A percentile compares a stretch with the other conserved stretches of the same genome.
Conservation (phyloP, 2,888 invertebrate species). For the Neoitamus cyanurus region DNA sequence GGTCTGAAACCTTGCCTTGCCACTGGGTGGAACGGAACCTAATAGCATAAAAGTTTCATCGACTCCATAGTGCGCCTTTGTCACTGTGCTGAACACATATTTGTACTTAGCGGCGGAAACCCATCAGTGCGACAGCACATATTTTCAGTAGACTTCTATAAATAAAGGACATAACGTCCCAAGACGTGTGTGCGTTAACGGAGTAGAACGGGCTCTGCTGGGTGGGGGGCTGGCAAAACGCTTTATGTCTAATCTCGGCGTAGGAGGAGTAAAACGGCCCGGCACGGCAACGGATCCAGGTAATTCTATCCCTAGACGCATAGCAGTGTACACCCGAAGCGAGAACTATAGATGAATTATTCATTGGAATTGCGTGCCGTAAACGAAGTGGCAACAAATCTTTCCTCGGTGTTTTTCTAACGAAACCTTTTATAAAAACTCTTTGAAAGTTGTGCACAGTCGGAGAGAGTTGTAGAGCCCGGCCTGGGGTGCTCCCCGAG, state of each 20-base stretch:
- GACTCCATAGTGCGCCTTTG: neutral
- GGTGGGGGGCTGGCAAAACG: neutral
- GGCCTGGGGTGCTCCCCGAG: neutral
- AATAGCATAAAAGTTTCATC: conserved; percentile 5
- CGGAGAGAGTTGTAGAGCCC: neutral
- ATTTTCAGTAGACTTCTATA: neutral
- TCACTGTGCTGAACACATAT: neutral
- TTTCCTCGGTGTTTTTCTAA: conserved; percentile 21
- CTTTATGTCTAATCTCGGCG: conserved; percentile 26
- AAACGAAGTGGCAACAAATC: conserved; percentile 43
- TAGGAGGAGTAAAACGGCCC: neutral
- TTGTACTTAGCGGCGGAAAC: neutral
- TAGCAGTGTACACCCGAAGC: conserved; percentile 11
- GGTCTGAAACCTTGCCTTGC: neutral
- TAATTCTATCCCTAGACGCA: conserved; percentile 31
- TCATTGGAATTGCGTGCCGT: conserved; percentile 42
- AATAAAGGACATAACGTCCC: conserved; percentile 16
- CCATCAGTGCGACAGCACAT: conserved; percentile 9
- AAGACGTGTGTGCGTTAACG: neutral
- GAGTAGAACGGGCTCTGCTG: neutral
- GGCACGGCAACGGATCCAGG: neutral
- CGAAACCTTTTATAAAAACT: conserved; percentile 31
- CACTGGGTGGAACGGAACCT: neutral
- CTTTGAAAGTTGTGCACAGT: conserved; percentile 5
- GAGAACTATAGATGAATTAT: conserved; percentile 35